These are phyloP conservation scores for Gallinago paraguaiae DNA, from an alignment of 2,113 vertebrate genomes.

Conservation along the genomic window DNA sequence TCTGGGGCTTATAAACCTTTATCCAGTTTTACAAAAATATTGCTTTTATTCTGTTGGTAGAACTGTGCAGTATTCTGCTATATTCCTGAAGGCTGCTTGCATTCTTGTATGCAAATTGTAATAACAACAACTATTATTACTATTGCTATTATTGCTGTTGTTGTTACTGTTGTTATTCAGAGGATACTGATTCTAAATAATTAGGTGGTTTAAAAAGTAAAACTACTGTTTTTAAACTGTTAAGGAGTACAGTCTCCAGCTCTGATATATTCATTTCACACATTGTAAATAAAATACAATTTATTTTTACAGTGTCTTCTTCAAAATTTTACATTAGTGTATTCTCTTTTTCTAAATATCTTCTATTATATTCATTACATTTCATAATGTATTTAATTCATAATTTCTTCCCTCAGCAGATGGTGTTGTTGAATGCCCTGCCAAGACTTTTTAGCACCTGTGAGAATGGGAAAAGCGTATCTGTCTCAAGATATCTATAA, in stretches of 20 bases:
- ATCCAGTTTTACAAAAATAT: neutral
- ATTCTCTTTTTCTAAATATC: neutral
- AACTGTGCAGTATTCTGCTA: neutral
- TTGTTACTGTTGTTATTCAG: neutral
- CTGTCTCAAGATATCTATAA: neutral
- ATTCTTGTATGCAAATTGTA: neutral
- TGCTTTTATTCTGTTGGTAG: neutral
- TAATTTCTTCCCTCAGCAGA: neutral
- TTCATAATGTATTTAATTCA: neutral
- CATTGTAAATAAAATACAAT: neutral
- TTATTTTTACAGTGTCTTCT: neutral
- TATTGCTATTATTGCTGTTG: neutral
- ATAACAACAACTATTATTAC: neutral
- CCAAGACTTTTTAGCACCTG: slow-evolving; percentile 1
- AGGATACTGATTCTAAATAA: neutral
- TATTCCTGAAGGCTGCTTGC: neutral
- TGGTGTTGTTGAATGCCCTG: neutral
- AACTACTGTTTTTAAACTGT: neutral
- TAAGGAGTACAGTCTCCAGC: neutral
- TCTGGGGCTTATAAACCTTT: neutral
- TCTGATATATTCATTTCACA: neutral
- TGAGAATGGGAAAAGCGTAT: neutral
- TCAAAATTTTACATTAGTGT: neutral
- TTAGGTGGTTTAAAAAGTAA: neutral
- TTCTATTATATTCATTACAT: neutral